Percentiles rank a stretch among this genome's conserved stretches.
These are phyloP conservation scores for Austrolebias charrua DNA, from an alignment of 2,797 vertebrate genomes.

Conservation along the genomic window DNA sequence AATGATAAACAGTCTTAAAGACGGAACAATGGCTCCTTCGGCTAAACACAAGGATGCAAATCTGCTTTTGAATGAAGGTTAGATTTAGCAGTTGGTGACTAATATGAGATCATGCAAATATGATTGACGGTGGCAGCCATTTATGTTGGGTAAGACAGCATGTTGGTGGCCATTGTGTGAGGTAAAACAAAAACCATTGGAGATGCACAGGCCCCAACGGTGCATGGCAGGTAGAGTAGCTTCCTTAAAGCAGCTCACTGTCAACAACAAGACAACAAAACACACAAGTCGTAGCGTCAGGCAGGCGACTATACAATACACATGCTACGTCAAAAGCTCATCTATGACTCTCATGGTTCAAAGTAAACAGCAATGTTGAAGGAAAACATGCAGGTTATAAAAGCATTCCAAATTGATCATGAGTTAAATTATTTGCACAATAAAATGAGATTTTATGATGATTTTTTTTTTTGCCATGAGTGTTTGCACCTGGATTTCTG, in stretches of 20 bases:
- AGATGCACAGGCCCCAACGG: conserved; percentile 65
- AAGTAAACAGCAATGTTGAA: conserved; percentile 29
- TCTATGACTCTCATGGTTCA: conserved; percentile 18
- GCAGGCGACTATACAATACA: conserved; percentile 57
- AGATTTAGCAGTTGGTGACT: conserved; percentile 35
- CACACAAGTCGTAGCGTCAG: conserved; percentile 65
- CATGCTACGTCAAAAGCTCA: conserved; percentile 47
- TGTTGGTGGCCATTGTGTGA: conserved; percentile 60
- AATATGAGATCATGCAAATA: conserved; percentile 69
- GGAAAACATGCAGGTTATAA: conserved; percentile 59
- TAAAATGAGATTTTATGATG: neutral
- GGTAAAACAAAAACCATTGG: conserved; percentile 65
- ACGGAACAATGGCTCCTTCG: conserved; percentile 32
- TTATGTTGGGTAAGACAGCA: conserved; percentile 62
- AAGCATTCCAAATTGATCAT: conserved; percentile 46
- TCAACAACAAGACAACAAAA: conserved; percentile 74
- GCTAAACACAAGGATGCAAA: conserved; percentile 42
- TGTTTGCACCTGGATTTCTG: conserved; percentile 89
- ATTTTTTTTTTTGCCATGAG: conserved; percentile 3
- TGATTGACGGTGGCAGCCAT: conserved; percentile 64
- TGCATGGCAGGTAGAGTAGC: conserved; percentile 72
- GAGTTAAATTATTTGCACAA: neutral
- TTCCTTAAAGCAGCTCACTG: conserved; percentile 80
- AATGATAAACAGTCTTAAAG: conserved; percentile 72
- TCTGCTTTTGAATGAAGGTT: conserved; percentile 48